A percentile compares a stretch with the other conserved stretches of the same genome.
These are phyloP conservation scores for Dexiosoma caninum DNA, from an alignment of 2,888 invertebrate species.

Conservation along the genomic window DNA sequence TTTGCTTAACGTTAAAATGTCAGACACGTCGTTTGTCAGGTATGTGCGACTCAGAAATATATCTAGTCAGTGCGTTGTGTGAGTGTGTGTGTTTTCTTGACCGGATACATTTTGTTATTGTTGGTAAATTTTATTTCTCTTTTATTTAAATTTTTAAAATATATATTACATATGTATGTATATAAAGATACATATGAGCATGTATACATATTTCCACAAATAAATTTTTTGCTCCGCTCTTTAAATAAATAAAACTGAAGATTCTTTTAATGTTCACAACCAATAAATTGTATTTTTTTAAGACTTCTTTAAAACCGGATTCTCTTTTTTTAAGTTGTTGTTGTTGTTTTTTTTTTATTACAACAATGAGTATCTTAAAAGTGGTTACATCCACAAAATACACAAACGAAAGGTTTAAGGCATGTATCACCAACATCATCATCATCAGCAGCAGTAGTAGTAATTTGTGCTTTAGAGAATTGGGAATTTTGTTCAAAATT, in stretches of 20 bases:
- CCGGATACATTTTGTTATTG: constrained; percentile 57
- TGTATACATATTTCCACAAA: no score
- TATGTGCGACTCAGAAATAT: background rate
- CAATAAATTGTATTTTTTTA: constrained; percentile 50
- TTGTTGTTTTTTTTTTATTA: background rate
- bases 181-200: no score
- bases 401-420: background rate
- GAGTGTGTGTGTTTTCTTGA: constrained; percentile 34
- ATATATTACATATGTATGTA: background rate
- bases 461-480: background rate
- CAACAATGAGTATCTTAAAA: constrained; percentile 23
- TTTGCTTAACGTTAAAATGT: constrained; percentile 6
- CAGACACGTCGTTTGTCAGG: constrained; percentile 37
- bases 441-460: constrained; percentile 2
- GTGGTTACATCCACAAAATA: constrained; percentile 11
- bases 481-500: constrained; percentile 9
- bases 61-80: background rate
- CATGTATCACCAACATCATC: constrained; percentile 30
- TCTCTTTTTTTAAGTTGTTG: constrained; percentile 24
- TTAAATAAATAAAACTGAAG: constrained; percentile 15
- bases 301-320: constrained; percentile 49
- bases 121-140: constrained; percentile 37
- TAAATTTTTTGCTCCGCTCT: background rate
- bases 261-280: constrained; percentile 49
- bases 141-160: constrained; percentile 41